Conservation (phyloP, 2,113 vertebrate species). For the Chloropsis cyanopogon region DNA sequence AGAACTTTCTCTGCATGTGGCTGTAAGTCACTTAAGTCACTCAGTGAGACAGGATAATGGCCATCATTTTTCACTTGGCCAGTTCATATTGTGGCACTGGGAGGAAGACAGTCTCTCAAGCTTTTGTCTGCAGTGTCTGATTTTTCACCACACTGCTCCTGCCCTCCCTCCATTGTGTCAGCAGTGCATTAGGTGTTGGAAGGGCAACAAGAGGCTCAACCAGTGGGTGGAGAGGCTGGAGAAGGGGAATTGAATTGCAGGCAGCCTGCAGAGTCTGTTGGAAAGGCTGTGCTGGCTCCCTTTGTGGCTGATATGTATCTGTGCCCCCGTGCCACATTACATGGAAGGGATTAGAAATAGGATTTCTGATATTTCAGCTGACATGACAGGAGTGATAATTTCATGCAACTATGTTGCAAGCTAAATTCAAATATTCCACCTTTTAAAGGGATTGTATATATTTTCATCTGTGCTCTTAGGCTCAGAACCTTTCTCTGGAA, state of each 20-base stretch:
- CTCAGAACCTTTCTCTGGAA: neutral
- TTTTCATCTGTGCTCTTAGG: neutral
- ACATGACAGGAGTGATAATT: constrained; percentile 27
- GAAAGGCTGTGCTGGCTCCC: constrained; percentile 12
- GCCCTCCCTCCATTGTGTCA: constrained; percentile 61
- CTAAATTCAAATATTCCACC: constrained; percentile 10
- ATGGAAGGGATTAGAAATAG: constrained; percentile 37
- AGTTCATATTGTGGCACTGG: constrained; percentile 65
- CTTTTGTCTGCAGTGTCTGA: constrained; percentile 61
- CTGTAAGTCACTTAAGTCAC: constrained; percentile 55
- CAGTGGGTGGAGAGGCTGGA: constrained; percentile 10
- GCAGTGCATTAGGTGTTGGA: constrained; percentile 61
- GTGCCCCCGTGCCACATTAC: neutral
- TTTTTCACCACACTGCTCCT: constrained; percentile 42
- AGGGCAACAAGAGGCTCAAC: constrained; percentile 51
- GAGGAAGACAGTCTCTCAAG: constrained; percentile 57
- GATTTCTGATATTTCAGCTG: constrained; percentile 54
- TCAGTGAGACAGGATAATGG: constrained; percentile 60
- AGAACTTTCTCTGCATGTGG: constrained; percentile 53
- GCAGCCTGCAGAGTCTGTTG: neutral
- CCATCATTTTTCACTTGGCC: constrained; percentile 67
- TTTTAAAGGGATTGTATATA: neutral
- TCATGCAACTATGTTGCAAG: constrained; percentile 11
- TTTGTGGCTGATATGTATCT: neutral
- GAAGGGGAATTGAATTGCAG: neutral